A percentile compares a stretch with the other conserved stretches of the same genome.
Conservation (phyloP, 2,797 vertebrate genomes). For the Lophius americanus region DNA sequence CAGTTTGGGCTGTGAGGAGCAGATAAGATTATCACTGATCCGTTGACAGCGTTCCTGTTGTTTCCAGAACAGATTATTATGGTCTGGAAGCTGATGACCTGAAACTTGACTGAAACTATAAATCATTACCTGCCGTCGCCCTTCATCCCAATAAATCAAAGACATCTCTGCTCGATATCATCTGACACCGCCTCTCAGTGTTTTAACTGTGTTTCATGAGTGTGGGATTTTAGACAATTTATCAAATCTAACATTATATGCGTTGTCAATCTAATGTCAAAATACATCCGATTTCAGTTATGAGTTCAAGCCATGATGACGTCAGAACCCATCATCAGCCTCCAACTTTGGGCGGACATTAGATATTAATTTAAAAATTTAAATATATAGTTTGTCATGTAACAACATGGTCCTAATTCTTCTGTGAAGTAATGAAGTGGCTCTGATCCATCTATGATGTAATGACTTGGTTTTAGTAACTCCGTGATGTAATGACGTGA, state of each 20-base stretch:
- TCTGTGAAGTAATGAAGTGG: too few relatives aligned
- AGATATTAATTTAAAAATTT: too few relatives aligned
- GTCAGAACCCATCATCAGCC: too few relatives aligned
- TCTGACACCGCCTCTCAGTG: slow-evolving; percentile 48
- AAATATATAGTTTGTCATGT: too few relatives aligned
- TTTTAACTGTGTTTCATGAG: slow-evolving; percentile 66
- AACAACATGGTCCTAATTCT: too few relatives aligned
- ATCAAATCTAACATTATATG: slow-evolving; percentile 58
- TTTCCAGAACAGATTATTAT: slow-evolving; percentile 78
- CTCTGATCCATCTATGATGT: too few relatives aligned
- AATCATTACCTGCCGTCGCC: slow-evolving; percentile 77
- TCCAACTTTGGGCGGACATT: too few relatives aligned
- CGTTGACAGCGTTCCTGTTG: slow-evolving; percentile 77
- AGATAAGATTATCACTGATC: slow-evolving; percentile 77
- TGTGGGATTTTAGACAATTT: slow-evolving; percentile 66
- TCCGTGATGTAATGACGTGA: too few relatives aligned
- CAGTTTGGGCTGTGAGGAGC: slow-evolving; percentile 66
- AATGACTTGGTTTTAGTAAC: too few relatives aligned
- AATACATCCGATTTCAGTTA: too few relatives aligned
- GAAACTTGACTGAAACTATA: slow-evolving; percentile 80
- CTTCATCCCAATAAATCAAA: slow-evolving; percentile 81
- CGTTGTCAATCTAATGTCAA: slow-evolving; percentile 2
- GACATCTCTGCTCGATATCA: slow-evolving; percentile 56
- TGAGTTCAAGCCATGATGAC: too few relatives aligned
- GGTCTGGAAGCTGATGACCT: slow-evolving; percentile 80